These are phyloP conservation scores for Oreochromis grahami DNA, from an alignment of 2,797 vertebrate genomes.

Conservation along the genomic window DNA sequence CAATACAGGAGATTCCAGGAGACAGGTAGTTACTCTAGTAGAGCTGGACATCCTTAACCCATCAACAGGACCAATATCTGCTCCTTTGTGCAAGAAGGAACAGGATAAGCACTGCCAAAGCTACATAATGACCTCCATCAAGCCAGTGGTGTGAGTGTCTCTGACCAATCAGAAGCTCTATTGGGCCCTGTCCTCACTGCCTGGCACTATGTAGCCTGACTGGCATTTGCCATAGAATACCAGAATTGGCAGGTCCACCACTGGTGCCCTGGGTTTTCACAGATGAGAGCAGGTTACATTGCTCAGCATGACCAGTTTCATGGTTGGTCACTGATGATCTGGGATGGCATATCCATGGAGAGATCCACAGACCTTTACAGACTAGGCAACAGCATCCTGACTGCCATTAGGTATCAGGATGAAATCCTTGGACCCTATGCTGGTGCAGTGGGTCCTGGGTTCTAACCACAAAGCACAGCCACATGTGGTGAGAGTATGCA, in stretches of 20 bases:
- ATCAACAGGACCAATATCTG: not conserved
- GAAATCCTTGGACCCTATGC: not conserved
- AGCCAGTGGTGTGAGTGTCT: accelerated
- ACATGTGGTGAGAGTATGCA: not conserved
- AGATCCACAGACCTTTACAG: not conserved
- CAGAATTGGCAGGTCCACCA: not conserved
- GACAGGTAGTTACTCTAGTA: not conserved
- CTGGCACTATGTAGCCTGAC: not conserved
- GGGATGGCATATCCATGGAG: not conserved
- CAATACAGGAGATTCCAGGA: not conserved
- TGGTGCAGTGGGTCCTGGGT: not conserved
- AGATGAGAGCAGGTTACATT: not conserved
- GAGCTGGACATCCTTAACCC: not conserved
- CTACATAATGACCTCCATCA: not conserved
- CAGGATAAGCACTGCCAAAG: not conserved
- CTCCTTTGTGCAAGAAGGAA: not conserved
- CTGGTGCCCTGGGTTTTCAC: not conserved
- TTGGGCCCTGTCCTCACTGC: not conserved
- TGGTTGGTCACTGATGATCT: not conserved
- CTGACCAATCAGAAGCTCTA: not conserved
- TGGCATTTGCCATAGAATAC: not conserved
- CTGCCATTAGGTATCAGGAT: not conserved
- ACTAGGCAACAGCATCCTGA: not conserved
- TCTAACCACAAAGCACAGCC: not conserved
- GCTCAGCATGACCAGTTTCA: not conserved